Evolutionary conservation across 2,888 invertebrate species (phyloP).

Genomic region (Gonocerus acuteangulatus): DNA sequence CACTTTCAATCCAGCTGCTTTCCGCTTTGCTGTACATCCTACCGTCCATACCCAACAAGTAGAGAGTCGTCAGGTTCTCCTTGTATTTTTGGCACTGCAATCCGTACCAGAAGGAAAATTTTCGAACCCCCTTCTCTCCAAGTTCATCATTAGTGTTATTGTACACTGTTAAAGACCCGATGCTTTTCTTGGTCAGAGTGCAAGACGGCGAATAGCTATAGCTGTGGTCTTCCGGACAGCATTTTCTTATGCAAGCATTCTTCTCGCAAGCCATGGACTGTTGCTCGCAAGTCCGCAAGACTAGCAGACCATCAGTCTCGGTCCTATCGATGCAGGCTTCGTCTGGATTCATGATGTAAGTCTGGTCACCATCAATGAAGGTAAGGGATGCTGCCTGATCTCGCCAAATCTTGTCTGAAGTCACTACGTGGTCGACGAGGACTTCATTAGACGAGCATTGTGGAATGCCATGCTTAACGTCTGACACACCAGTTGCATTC

Average conservation of each 20-base stretch:
- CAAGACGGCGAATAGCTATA: not conserved
- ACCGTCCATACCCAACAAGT: not conserved
- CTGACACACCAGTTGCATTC: slow-evolving; percentile 28
- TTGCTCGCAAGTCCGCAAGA: slow-evolving; percentile 38
- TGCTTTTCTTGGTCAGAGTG: not conserved
- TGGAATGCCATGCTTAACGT: slow-evolving; percentile 33
- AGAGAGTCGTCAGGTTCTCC: not conserved
- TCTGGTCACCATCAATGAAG: slow-evolving; percentile 26
- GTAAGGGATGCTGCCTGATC: slow-evolving; percentile 34
- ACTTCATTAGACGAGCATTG: slow-evolving; percentile 30
- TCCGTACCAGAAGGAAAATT: not conserved
- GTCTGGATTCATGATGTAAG: slow-evolving; percentile 32
- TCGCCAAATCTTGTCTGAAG: slow-evolving; percentile 28
- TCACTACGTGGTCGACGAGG: slow-evolving; percentile 34
- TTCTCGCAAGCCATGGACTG: slow-evolving; percentile 36
- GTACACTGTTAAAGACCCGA: not conserved
- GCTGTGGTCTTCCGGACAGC: slow-evolving; percentile 42
- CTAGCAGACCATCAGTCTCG: slow-evolving; percentile 32
- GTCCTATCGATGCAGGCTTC: slow-evolving; percentile 41
- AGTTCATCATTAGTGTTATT: not conserved
- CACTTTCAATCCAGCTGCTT: slow-evolving; percentile 1
- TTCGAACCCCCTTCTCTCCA: not conserved
- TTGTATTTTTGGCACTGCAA: slow-evolving; percentile 1
- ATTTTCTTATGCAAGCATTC: slow-evolving; percentile 43
- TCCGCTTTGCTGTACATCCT: slow-evolving; percentile 8